phyloP scores from a whole-genome alignment of 2,888 invertebrate species.

The Ochropleura leucogaster region DNA sequence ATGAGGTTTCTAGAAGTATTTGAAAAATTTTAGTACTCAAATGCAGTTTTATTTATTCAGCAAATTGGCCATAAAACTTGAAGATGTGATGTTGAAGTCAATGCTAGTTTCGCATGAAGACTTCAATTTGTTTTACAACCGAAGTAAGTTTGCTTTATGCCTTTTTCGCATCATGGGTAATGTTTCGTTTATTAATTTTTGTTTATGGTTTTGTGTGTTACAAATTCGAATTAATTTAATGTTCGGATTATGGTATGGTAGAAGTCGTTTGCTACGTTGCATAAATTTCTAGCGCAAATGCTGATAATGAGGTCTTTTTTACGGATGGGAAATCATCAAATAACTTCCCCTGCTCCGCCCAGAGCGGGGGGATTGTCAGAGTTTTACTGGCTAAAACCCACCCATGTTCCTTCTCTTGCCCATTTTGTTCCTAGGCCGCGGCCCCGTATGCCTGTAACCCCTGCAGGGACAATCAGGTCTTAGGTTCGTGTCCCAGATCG shows the following conservation, averaged over 20 bases:
- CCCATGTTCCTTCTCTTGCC: too few species aligned
- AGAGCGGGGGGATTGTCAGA: too few species aligned
- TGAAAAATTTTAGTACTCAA: constrained; percentile 22
- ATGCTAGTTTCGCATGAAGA: constrained; percentile 9
- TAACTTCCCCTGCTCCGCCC: too few species aligned
- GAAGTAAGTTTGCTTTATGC: constrained; percentile 15
- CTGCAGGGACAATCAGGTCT: not conserved
- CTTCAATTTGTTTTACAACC: constrained; percentile 12
- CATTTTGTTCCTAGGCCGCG: too few species aligned
- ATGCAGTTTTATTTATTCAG: constrained; percentile 47
- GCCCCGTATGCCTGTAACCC: too few species aligned
- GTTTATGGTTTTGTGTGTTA: constrained; percentile 2
- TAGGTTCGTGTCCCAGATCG: not conserved
- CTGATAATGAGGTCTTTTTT: too few species aligned
- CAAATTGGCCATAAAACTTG: constrained; percentile 26
- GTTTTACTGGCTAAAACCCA: too few species aligned
- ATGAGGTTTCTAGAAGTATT: constrained; percentile 29
- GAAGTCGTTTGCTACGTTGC: too few species aligned
- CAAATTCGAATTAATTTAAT: too few species aligned
- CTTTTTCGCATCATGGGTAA: constrained; percentile 10
- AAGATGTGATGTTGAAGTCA: constrained; percentile 19
- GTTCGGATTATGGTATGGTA: too few species aligned
- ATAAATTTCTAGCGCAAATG: too few species aligned
- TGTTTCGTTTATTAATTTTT: constrained; percentile 3
- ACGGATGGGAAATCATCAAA: too few species aligned